Base-by-base conservation (phyloP, 1,140 invertebrate species). In the Zaprionus taronus region DNA sequence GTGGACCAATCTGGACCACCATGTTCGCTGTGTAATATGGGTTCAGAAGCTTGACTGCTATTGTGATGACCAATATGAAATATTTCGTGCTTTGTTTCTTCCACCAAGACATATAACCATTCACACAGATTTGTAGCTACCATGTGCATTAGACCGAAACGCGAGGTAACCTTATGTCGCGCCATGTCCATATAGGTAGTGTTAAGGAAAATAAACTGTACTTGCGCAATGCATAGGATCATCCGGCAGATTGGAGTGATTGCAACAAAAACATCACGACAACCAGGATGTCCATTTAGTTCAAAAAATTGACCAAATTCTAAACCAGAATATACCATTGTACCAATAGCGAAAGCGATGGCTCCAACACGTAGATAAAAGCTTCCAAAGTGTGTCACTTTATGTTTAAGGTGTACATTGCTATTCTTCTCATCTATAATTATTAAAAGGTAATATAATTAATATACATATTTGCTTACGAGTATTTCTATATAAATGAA, bases 121-220 rank as follows among this genome's bases (percentile, higher is more conserved):
- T 98, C 97, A 93, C 97, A 98, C 5, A 99, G 90, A 93, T 99
- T 98, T 17, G 98, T 98, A 1, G 97, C 98, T 62, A 96, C 96
- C 53, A 98, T 95, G 92, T 99, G 98, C 97, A 98, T 98, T 58
- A 98, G 93, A 5, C 98, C 98, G 91, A 98, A 98, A 55, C 98
- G 94, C 1, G 97, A 97, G 31, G 97, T 94, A 4, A 97, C 96
- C 94, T 98, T 98, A 93, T 97, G 97, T 64, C 96, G 96, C 80
- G 97, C 97, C 84, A 98, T 98, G 83, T 98, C 97, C 79, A 92
- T 75, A 61, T 91, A 93, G 4, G 91, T 93, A 20, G 92, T 93
- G 56, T 93, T 93, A 0, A 93, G 65, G 36, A 93, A 98, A 76
- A 98, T 97, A 91, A 98, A 98, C 91, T 98, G 98, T 95, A 98